phyloP scores from a whole-genome alignment of 2,888 invertebrate species.

The Koerneria pararmatus region DNA sequence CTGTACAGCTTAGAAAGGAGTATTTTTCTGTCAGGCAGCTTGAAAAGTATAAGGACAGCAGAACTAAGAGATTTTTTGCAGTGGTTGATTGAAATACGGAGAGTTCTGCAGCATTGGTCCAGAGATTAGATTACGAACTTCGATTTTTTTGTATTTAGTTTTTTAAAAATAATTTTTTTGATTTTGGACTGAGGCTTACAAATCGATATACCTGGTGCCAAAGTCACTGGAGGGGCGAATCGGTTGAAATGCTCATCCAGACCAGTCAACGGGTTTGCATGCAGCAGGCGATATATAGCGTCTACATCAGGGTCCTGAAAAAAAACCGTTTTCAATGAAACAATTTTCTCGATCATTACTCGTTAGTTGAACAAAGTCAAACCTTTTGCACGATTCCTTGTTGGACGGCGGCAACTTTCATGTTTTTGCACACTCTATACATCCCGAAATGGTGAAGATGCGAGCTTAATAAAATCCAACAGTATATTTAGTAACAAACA shows the following conservation, averaged over 20 bases:
- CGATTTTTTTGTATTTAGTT: too few relatives aligned
- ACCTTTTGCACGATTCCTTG: conserved; percentile 37
- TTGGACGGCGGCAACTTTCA: conserved; percentile 34
- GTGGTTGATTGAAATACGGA: too few relatives aligned
- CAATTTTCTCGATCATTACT: not conserved
- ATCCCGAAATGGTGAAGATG: conserved; percentile 11
- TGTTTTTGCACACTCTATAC: conserved; percentile 25
- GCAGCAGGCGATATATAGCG: conserved; percentile 29
- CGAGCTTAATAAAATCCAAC: too few relatives aligned
- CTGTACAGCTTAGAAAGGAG: too few relatives aligned
- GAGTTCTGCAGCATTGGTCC: too few relatives aligned
- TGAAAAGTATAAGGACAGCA: too few relatives aligned
- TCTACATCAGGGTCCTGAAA: conserved; percentile 25
- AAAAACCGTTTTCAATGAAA: not conserved
- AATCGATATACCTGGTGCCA: conserved; percentile 24
- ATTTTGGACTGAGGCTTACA: not conserved
- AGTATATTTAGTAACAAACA: too few relatives aligned
- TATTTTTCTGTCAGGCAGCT: too few relatives aligned
- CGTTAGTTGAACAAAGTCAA: not conserved
- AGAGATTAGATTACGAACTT: too few relatives aligned
- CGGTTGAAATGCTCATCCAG: conserved; percentile 30
- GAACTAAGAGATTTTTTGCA: too few relatives aligned
- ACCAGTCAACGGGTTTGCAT: conserved; percentile 29
- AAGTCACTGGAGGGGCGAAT: conserved; percentile 33
- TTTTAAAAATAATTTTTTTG: not conserved